Evolutionary conservation across 2,888 invertebrate genomes (phyloP), one percentile per base, ranked within the genome.

Genomic region (Mesorhabditis belari): DNA sequence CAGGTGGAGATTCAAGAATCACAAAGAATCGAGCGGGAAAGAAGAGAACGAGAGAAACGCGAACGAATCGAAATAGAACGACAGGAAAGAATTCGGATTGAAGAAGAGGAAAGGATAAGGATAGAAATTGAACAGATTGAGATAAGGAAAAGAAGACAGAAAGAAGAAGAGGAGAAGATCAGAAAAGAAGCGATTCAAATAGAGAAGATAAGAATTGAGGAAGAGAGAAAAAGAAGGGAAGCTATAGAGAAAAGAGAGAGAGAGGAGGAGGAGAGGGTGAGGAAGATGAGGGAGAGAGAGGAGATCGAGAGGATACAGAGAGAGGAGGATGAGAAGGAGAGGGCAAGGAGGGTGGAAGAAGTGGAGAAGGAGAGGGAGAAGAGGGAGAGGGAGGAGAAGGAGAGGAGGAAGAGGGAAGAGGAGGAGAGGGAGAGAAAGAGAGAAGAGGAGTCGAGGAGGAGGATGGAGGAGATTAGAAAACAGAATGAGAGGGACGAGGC

Each of bases 401-500:
- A 35, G 44, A 35, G 44, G 44, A 35, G n/a, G 44, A 9, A 35
- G 44, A 35, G n/a, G n/a, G 44, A 35, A 17, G 44, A 35, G n/a
- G 44, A 35, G 44, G 44, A 9, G 12, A 9, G 44, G 12, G 44
- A 26, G 28, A 26, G n/a, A 28, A 4, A 55, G 28, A 12, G 17
- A 57, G 6, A 21, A 49, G 26, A 25, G 49, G 21, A 19, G 21
- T 49, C 21, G 35, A 49, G 24, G 44, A n/a, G 21, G 57, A 12
- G 57, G 12, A 56, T 17, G n/a, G 26, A 26, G 44, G 57, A 23
- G 49, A 49, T 50, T 25, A 17, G 24, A 29, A n/a, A 23, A 27
- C 12, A 25, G 26, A 29, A 57, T 19, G 49, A 4, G 51, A 19
- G 35, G 12, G 55, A 24, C n/a, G 60, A 60, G 50, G 28, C 49